These are phyloP conservation scores for Drosophila nigrodunni DNA, from an alignment of 1,140 invertebrate species.

Conservation along the genomic window DNA sequence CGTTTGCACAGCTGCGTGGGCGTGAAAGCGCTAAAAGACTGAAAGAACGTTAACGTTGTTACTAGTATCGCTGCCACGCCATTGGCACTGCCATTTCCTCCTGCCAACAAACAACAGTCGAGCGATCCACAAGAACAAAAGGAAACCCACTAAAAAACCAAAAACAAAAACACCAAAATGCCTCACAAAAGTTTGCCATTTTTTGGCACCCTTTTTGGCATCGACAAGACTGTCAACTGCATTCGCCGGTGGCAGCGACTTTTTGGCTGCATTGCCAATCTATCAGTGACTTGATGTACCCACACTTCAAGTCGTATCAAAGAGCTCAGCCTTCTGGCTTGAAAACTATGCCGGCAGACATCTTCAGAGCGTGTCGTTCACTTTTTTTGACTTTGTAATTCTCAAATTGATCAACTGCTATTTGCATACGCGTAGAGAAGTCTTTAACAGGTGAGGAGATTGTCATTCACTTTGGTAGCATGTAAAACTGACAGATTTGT, in stretches of 20 bases:
- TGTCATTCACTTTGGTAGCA: too few species aligned
- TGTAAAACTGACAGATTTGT: too few species aligned
- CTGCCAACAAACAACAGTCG: conserved; percentile 22
- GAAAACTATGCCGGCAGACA: conserved; percentile 6
- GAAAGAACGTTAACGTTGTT: too few species aligned
- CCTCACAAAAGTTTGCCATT: conserved; percentile 9
- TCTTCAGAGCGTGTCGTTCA: not conserved
- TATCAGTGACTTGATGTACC: conserved; percentile 12
- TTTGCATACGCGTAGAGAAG: too few species aligned
- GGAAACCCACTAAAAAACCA: too few species aligned
- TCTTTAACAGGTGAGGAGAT: too few species aligned
- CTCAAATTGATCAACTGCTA: too few species aligned
- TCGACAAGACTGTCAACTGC: conserved; percentile 56
- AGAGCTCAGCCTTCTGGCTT: not conserved
- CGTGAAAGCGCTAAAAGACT: not conserved
- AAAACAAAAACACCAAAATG: not conserved
- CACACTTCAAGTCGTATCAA: not conserved
- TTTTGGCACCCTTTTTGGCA: conserved; percentile 31
- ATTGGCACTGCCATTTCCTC: conserved; percentile 65
- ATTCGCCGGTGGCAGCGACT: conserved; percentile 53
- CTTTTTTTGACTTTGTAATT: too few species aligned
- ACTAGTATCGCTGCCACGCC: conserved; percentile 13
- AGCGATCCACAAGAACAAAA: conserved; percentile 13
- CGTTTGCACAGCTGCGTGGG: conserved; percentile 15
- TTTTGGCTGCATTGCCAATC: conserved; percentile 35